Base-by-base conservation (phyloP, 2,113 vertebrate genomes). In the Ptilonorhynchus violaceus region DNA sequence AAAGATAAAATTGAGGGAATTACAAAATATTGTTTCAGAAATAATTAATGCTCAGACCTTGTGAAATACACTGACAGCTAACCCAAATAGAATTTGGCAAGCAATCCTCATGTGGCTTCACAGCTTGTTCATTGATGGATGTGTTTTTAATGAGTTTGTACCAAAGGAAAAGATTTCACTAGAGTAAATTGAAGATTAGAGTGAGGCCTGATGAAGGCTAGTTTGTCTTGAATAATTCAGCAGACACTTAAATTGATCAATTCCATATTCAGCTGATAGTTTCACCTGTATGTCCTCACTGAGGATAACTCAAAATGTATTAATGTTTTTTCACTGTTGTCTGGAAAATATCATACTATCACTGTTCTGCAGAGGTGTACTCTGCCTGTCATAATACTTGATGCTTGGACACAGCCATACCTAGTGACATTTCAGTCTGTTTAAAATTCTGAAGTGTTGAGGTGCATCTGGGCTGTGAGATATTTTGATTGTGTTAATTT, bases 161-260 rank as follows among this genome's bases (percentile, higher is more conserved):
- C 74, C 53, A 88, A 89, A 96, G 59, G 41, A 92, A 53, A 93
- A 81, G 66, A 89, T 95, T 95, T 95, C 92, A 83, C 85, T 96
- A 53, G 81, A 88, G 89, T 95, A 93, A 96, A 95, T 76, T 89
- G 92, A 94, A 95, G 96, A 97, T 95, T 94, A 96, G 95, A 94
- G 81, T 87, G 69, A 96, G 44, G 47, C 84, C 41, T 85, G 77
- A 89, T 93, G 81, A 94, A 91, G 67, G 53, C 94, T 94, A 85
- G 93, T 88, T 95, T 92, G 87, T 83, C 81, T 89, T 96, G 79
- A 95, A 93, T 95, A 96, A 96, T 92, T 96, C 82, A 94, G 63
- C n/a, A 90, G 79, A 69, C 78, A 88, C 49, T 96, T 96, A 95
- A 94, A 88, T 88, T 90, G 75, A 92, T 95, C 79, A 92, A 95